Base-by-base conservation (phyloP, 2,113 vertebrate species). In the Charadrius vociferus region DNA sequence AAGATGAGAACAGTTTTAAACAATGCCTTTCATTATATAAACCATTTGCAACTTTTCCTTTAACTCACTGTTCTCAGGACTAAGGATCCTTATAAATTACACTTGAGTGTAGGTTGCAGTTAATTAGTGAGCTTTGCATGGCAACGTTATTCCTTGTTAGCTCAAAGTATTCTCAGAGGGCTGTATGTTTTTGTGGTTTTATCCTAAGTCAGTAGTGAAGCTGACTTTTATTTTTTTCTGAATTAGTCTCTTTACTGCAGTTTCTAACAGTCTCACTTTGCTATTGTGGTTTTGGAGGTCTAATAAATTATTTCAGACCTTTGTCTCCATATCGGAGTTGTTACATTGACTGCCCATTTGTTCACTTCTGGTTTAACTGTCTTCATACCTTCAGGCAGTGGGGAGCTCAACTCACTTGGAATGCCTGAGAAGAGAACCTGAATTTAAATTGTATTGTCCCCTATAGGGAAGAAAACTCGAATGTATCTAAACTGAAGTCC, bases 41-140 rank as follows among this genome's bases (percentile, higher is more conserved):
- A 81, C 47, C 65, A 15, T 41, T 92, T 63, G 68, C 52, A 84
- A 61, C 80, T 94, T 92, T 75, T 65, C 34, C 82, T 90, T 93
- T 89, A 68, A 41, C 78, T 71, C 3, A 0, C 26, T n/a, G 15
- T 75, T 93, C 79, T 80, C 70, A 55, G 74, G 36, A 49, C 34
- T 72, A 90, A 90, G 74, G 53, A 72, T 91, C 66, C 74, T 96
- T 85, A 83, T 90, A 86, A 93, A 90, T 95, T 68, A 77, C 27
- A 26, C 82, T 92, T 41, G 58, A 93, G 96, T 73, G 81, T 59
- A 58, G 39, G 70, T 66, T 88, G 90, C 17, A 67, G 78, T 75
- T 95, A 97, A 96, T 96, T 96, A 96, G 71, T 32, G 71, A 88
- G 71, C 75, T 86, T 86, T 94, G 68, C 73, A 71, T 81, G 39